Conservation (phyloP, 64 coral and sea anemone species). For the Dendronephthya gigantea region DNA sequence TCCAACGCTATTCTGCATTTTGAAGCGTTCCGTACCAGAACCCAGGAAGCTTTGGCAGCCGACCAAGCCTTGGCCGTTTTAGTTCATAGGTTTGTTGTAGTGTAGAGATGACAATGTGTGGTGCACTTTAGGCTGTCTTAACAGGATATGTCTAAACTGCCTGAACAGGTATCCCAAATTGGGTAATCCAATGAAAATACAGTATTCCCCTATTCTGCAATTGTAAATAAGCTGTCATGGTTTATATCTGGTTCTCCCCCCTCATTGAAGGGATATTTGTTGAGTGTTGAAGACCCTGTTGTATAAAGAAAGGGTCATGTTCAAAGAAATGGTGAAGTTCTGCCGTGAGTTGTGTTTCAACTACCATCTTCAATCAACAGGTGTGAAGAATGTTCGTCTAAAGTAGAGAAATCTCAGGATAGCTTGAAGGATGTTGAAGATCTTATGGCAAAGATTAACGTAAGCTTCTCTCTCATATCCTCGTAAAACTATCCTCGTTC, state of each 20-base stretch:
- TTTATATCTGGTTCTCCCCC: no score
- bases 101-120: no score
- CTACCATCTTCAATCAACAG: neutral
- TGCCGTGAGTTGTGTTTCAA: neutral
- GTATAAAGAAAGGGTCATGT: no score
- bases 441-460: neutral
- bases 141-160: no score
- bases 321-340: no score
- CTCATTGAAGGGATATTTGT: no score
- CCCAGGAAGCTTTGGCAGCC: slow-evolving; percentile 51
- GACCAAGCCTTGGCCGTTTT: slow-evolving; percentile 60
- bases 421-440: neutral
- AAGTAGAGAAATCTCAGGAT: neutral
- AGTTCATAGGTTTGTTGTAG: slow-evolving; percentile 47
- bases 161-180: no score
- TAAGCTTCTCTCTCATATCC: neutral
- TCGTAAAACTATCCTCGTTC: neutral
- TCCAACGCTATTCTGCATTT: slow-evolving; percentile 93
- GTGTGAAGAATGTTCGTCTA: neutral
- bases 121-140: no score
- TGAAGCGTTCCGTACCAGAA: slow-evolving; percentile 59
- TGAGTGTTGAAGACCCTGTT: no score
- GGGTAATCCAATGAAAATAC: no score
- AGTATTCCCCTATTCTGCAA: no score
- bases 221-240: no score